Evolutionary conservation across 2,888 invertebrate species (phyloP).

Genomic region (Schizotus pectinicornis): DNA sequence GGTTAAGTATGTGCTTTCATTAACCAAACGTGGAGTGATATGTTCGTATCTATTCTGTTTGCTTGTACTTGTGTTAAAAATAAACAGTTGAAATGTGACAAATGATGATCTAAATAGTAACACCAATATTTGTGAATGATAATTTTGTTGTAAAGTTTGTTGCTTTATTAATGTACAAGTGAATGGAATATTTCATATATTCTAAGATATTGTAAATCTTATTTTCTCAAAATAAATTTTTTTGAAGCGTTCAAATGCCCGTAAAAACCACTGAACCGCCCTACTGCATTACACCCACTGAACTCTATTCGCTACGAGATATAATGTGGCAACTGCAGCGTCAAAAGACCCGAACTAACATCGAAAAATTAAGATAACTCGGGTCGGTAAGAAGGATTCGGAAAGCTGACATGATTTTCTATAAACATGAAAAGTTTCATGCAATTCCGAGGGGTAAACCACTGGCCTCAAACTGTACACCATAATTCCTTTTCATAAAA

Average conservation of each 20-base stretch:
- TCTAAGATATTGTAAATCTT: conserved; percentile 33
- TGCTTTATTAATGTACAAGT: conserved; percentile 33
- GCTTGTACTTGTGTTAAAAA: conserved; percentile 32
- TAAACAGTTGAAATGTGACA: conserved; percentile 11
- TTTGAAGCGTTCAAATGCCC: conserved; percentile 25
- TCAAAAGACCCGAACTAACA: too few species aligned
- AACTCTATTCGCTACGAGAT: too few species aligned
- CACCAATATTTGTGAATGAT: conserved; percentile 34
- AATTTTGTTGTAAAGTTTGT: conserved; percentile 32
- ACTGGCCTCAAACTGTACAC: too few species aligned
- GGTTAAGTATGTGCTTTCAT: conserved; percentile 21
- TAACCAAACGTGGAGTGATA: conserved; percentile 9
- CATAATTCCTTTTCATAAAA: too few species aligned
- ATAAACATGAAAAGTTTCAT: too few species aligned
- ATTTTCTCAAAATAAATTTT: conserved; percentile 33
- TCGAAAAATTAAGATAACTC: too few species aligned
- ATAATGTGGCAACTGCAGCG: too few species aligned
- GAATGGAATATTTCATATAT: conserved; percentile 32
- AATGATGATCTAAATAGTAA: conserved; percentile 33
- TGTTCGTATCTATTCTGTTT: conserved; percentile 29
- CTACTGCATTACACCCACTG: too few species aligned
- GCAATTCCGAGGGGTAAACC: too few species aligned
- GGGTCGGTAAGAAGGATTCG: too few species aligned
- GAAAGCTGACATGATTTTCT: too few species aligned
- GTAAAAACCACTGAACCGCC: too few species aligned